phyloP scores from a whole-genome alignment of 2,888 invertebrate genomes.

The Metallyticus violacea region DNA sequence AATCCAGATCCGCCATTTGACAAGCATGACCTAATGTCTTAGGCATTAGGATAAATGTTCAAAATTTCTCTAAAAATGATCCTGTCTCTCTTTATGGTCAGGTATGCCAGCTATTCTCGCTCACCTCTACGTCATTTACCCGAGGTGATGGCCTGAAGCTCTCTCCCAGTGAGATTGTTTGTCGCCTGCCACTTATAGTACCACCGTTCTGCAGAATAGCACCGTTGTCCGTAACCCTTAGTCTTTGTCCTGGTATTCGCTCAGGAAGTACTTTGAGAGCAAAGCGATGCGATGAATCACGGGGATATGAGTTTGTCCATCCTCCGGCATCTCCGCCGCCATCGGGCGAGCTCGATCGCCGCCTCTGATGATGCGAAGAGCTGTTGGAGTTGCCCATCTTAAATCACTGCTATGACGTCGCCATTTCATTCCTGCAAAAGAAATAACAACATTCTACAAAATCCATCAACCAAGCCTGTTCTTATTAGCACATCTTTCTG shows the following conservation, averaged over 20 bases:
- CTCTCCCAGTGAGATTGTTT: slow-evolving; percentile 35
- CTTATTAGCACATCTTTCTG: no score
- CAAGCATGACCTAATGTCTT: no score
- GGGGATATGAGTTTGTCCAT: slow-evolving; percentile 32
- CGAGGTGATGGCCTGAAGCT: slow-evolving; percentile 35
- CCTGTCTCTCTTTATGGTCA: no score
- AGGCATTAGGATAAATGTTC: no score
- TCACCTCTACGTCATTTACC: slow-evolving; percentile 27
- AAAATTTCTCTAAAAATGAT: no score
- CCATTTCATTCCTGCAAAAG: slow-evolving; percentile 19
- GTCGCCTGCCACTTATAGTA: slow-evolving; percentile 71
- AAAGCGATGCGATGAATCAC: neutral
- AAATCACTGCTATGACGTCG: neutral
- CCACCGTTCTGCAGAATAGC: slow-evolving; percentile 79
- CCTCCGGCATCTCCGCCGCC: neutral
- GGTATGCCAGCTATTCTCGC: no score
- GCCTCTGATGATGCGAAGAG: slow-evolving; percentile 14
- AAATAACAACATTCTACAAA: neutral
- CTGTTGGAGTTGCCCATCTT: slow-evolving; percentile 33
- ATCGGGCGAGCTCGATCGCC: neutral
- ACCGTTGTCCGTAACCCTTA: slow-evolving; percentile 79
- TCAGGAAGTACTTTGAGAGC: slow-evolving; percentile 65
- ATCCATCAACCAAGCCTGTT: no score
- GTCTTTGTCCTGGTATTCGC: slow-evolving; percentile 60
- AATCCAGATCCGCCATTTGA: no score